Evolutionary conservation across 1,140 invertebrate species (phyloP), one percentile per base, ranked within the genome.

Genomic region (Maniola jurtina): DNA sequence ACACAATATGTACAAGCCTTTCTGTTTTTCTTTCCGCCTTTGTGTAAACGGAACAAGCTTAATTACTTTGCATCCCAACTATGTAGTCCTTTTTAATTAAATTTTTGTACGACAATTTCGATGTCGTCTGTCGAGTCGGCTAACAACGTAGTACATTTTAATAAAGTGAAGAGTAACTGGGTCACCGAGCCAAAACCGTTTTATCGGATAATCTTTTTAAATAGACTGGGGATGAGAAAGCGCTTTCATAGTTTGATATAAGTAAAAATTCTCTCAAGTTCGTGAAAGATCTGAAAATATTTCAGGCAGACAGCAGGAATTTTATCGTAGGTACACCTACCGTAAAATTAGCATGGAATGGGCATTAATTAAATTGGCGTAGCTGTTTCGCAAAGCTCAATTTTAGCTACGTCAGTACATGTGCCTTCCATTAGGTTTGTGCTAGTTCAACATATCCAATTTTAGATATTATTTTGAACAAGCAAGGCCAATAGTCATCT

Each of bases 151-250:
- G 10, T 16, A 16, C 15, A 42, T 34, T 55, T 25, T 34, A 34
- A 55, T 13, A 55, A 55, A 15, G 16, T 55, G 52, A 55, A 8
- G 48, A 55, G 52, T 55, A 55, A 55, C 52, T 55, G 33, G 52
- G 52, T 55, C 52, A 55, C 13, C 13, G 52, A 25, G 16, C 33
- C 16, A 33, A 55, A 55, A 16, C n/a, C 33, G 52, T 34, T 34
- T 55, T 15, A 55, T 52, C 48, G 15, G 48, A 52, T 52, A 34
- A 55, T 33, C 52, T 55, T 33, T 55, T 13, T 6, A 45, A n/a
- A 45, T n/a, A n/a, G 9, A n/a, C 10, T 2, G 10, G 52, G 10
- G 52, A 50, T 50, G 48, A 16, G 6, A 34, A 35, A 55, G 16
- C 33, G 7, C 16, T 55, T 55, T 55, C 11, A 9, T 34, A 5